Evolutionary conservation across 2,113 vertebrate species (phyloP).

Genomic region (Mormoops blainvillei): DNA sequence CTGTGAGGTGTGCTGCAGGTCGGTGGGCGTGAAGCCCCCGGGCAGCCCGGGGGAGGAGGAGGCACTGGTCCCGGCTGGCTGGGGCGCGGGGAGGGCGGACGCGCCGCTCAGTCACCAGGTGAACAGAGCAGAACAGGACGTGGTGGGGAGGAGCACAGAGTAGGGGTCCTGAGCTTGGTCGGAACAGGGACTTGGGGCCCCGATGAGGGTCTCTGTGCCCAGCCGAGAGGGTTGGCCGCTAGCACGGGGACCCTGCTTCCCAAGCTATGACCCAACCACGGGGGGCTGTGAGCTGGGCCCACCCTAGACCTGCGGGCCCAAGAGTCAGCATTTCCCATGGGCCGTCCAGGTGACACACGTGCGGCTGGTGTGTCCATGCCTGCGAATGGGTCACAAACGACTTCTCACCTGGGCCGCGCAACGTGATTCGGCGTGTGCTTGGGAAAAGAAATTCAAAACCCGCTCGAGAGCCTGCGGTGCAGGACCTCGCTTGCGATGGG

Average conservation of each 20-base stretch:
- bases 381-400: fast-evolving
- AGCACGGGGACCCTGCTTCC: not conserved
- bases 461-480: fast-evolving
- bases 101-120: not conserved
- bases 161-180: not conserved
- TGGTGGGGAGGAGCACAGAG: fast-evolving
- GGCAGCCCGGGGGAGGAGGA: too few relatives aligned
- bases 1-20: fast-evolving
- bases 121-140: too few relatives aligned
- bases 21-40: fast-evolving
- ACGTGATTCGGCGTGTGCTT: not conserved
- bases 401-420: fast-evolving
- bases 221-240: too few relatives aligned
- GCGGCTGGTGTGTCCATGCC: too few relatives aligned
- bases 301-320: fast-evolving
- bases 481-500: not conserved
- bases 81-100: fast-evolving
- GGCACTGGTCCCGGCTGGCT: fast-evolving
- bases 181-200: fast-evolving
- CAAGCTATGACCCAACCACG: too few relatives aligned
- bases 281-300: not conserved
- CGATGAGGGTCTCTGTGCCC: fast-evolving
- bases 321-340: too few relatives aligned
- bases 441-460: not conserved
- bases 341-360: fast-evolving